These are phyloP conservation scores for Plebejus melissa DNA, from an alignment of 2,888 invertebrate genomes.

Conservation along the genomic window DNA sequence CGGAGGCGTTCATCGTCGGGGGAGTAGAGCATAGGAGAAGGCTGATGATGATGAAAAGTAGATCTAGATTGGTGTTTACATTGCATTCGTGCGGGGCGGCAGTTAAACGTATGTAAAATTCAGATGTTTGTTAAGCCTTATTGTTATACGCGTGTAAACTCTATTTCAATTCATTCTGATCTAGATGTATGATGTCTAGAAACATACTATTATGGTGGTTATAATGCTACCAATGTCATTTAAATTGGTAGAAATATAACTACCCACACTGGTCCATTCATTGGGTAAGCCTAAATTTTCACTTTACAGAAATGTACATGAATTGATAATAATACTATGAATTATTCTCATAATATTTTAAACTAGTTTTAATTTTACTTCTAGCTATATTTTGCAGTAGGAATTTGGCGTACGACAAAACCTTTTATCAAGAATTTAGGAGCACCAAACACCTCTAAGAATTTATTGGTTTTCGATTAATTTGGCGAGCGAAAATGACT, in stretches of 20 bases:
- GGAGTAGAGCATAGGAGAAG: too few relatives aligned
- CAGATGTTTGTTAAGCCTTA: neutral
- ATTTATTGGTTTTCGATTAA: slow-evolving; percentile 17
- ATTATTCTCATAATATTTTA: neutral
- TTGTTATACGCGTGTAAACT: neutral
- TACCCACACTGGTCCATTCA: too few relatives aligned
- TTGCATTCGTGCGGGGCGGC: neutral
- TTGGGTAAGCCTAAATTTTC: too few relatives aligned
- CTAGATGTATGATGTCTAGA: neutral
- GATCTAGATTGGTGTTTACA: neutral
- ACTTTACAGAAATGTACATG: too few relatives aligned
- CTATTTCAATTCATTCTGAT: neutral
- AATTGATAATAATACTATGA: too few relatives aligned
- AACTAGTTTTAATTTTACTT: neutral
- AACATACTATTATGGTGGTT: neutral
- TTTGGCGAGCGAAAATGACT: slow-evolving; percentile 1
- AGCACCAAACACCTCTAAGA: neutral
- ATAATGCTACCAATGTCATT: too few relatives aligned
- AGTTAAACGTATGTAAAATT: neutral
- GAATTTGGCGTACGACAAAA: neutral
- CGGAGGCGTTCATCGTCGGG: too few relatives aligned
- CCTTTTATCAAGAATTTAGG: neutral
- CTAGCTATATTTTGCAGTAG: neutral
- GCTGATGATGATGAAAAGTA: neutral
- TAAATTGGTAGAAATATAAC: too few relatives aligned